Base-by-base conservation (phyloP, 1,140 invertebrate species). In the Drosophila burlai region DNA sequence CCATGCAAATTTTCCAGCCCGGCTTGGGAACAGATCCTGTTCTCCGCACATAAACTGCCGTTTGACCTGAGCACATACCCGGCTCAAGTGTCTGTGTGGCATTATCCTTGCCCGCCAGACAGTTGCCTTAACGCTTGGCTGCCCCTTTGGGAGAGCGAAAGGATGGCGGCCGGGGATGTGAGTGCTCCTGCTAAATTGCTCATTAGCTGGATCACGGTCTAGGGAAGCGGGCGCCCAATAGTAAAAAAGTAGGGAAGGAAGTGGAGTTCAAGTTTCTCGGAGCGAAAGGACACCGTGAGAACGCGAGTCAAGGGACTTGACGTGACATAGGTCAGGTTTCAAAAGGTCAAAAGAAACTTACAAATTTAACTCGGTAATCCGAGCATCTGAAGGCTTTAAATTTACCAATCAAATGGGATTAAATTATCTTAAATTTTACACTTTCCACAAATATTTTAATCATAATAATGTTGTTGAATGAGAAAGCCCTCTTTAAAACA, bases 51-150 rank as follows among this genome's bases (percentile, higher is more conserved):
- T 42, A 63, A 50, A 43, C 61, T 59, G 45, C 43, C 75, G 29
- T 64, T 52, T 73, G 67, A 74, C 50, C 45, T 52, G 55, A 68
- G 61, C 49, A 54, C 46, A 64, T 65, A 34, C 45, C 36, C 31
- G 42, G 74, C 74, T 78, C 74, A 78, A 78, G 75, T 78, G 75
- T 68, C 64, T 49, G 43, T 67, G 68, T 62, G 69, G 69, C 69
- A 77, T 68, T 76, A 69, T 80, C 42, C 80, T 66, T 57, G 59
- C 59, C 49, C 38, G 42, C 42, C 67, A 71, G 66, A 71, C 52
- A 57, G 74, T 60, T 69, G 57, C 64, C 80, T 78, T 82, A 43
- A 82, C 74, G 80, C 80, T 62, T 74, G 47, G 59, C 36, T 82
- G 67, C 18, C 75, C 46, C 26, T 46, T 65, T 46, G n/a, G 61